Base-by-base conservation (phyloP, 1,140 invertebrate species). In the Gerris buenoi region DNA sequence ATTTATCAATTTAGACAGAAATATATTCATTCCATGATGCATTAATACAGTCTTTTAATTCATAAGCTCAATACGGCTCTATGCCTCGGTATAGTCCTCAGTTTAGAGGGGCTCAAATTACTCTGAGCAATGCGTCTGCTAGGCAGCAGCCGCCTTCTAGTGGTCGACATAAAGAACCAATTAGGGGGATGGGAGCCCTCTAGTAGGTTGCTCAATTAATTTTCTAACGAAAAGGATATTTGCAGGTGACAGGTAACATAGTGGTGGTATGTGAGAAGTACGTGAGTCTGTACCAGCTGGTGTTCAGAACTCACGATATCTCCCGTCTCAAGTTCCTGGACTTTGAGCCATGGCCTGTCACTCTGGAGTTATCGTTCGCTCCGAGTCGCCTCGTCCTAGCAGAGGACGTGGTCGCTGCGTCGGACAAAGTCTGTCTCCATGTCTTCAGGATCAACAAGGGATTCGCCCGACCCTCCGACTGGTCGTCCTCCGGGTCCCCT, bases 301-400 rank as follows among this genome's bases (percentile, higher is more conserved):
- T 81, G 69, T 74, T 82, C 1, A 81, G 83, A 70, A 82, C 80
- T 0, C 84, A 86, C 70, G 84, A 85, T 68, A 79, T 83, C 56
- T 85, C 84, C 2, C 82, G 82, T 70, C 74, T 83, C 57, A 82
- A 80, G 68, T 87, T 86, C 69, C 77, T 85, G 63, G 85, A 87
- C 72, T 86, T 87, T 74, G 84, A 86, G 68, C 81, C 81, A 65
- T 77, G 75, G 69, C 71, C 74, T 5, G 77, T 78, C 71, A 75
- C 76, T 1, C 71, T 83, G 10, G 79, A 80, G 61, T 76, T 83
- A 46, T 77, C 76, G 65, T 86, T 84, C 73, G 68, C 68, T 56
- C 82, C 82, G 0, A 77, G 71, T 1, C 72, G 76, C 27, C 75
- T 86, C 60, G 76, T 78, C 33, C 76, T 85, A 14, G 77, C 79